Evolutionary conservation across 2,888 invertebrate genomes (phyloP), one percentile per base, ranked within the genome.

Genomic region (Gymnoscelis rufifasciata): DNA sequence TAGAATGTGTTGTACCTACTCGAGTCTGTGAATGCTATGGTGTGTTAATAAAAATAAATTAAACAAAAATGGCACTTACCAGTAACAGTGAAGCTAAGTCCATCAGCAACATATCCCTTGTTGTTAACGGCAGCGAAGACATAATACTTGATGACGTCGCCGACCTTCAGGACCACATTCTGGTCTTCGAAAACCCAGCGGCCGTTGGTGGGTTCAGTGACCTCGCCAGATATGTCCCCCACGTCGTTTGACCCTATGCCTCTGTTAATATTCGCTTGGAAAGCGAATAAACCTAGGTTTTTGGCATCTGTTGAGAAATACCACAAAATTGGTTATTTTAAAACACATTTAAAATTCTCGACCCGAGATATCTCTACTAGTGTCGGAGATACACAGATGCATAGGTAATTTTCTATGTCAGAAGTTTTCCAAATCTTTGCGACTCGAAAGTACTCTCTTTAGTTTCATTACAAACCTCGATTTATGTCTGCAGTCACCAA

Each of bases 251-350:
- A 59, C 0, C 54, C 66, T 47, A 93, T 90, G 0, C 66, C 62
- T 15, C 83, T 78, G 67, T 93, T 93, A 10, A 92, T 61, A 53
- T 91, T 91, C 0, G 91, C 92, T 74, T 93, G 91, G 67, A 93
- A 93, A 0, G 84, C 90, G 60, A 93, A 92, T 4, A 90, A 64
- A 38, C 77, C 74, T 0, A 92, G 59, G 1, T 89, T 90, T 1
- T 81, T 64, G 14, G 74, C 74, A 68, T 91, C 93, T 82, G 71
- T 19, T 19, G 2, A 19, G 1, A 68, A 67, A 14, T n/a, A n/a
- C n/a, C n/a, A n/a, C n/a, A 23, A 28, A 19, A 30, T 3, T 12
- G 12, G 2, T 26, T 7, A 26, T 26, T 26, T 26, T n/a, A n/a
- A n/a, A n/a, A n/a, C n/a, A 8, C 8, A 26, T 26, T 26, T 26